Conservation (phyloP, 2,113 vertebrate genomes). For the Pogonocichla stellata region DNA sequence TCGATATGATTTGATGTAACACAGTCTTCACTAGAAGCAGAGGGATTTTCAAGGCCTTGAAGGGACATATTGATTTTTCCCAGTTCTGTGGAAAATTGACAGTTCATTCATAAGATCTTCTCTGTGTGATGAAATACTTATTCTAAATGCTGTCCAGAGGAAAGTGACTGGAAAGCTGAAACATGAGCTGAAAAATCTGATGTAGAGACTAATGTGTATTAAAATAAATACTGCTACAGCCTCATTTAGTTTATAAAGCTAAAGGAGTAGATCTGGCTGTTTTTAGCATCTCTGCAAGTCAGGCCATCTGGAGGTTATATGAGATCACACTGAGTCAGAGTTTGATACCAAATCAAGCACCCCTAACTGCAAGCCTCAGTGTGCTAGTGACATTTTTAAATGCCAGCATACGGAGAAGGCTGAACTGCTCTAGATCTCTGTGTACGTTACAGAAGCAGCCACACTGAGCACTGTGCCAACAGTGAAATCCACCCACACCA, state of each 20-base stretch:
- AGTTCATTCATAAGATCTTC: conserved; percentile 62
- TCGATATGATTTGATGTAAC: conserved; percentile 22
- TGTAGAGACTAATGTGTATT: background rate
- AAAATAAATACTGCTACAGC: background rate
- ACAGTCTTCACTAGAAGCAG: conserved; percentile 33
- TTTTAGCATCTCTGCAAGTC: background rate
- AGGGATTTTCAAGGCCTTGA: conserved; percentile 55
- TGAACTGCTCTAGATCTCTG: background rate
- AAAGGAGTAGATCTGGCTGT: background rate
- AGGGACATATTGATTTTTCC: conserved; percentile 62
- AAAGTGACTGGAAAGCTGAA: conserved; percentile 33
- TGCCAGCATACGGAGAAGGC: background rate
- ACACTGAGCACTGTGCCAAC: background rate
- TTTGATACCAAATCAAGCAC: conserved; percentile 27
- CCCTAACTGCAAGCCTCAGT: background rate
- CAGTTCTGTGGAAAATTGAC: conserved; percentile 57
- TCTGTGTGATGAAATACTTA: conserved; percentile 37
- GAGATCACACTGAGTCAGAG: conserved; percentile 43
- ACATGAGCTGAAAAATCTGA: conserved; percentile 15
- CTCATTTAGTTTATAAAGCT: background rate
- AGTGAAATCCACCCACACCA: background rate
- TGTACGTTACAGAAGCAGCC: background rate
- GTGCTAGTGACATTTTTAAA: conserved; percentile 4
- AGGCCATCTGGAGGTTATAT: conserved; percentile 42
- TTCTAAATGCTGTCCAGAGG: conserved; percentile 50